Percentiles rank a stretch among this genome's conserved stretches.
Conservation (phyloP, 2,113 vertebrate species). For the Pipa parva region DNA sequence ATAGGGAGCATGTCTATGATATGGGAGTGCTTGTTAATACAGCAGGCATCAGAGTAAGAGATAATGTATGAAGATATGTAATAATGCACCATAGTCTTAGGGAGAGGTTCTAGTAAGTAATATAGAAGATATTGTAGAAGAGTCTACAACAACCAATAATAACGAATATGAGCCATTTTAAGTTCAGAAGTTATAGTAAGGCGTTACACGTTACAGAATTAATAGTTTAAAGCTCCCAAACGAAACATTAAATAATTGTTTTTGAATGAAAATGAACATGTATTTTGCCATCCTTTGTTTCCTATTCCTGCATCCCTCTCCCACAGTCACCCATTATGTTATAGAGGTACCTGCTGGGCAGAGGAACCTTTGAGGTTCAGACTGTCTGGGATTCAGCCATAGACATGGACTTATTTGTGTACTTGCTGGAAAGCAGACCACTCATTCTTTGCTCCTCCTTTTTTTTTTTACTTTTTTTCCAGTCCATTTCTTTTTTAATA, state of each 20-base stretch:
- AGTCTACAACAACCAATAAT: too few species aligned
- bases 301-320: slow-evolving; percentile 22
- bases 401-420: slow-evolving; percentile 19
- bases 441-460: too few species aligned
- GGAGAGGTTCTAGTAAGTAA: too few species aligned
- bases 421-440: slow-evolving; percentile 7
- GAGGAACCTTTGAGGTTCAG: slow-evolving; percentile 32
- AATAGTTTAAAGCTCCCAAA: neutral
- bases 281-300: slow-evolving; percentile 28
- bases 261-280: neutral
- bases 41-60: too few species aligned
- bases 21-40: too few species aligned
- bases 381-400: slow-evolving; percentile 41
- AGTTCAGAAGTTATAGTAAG: neutral
- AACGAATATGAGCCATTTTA: neutral
- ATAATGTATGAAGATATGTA: too few species aligned
- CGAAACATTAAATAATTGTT: neutral
- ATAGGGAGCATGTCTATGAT: too few species aligned
- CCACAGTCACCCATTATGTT: slow-evolving; percentile 30
- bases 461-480: too few species aligned
- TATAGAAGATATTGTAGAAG: too few species aligned
- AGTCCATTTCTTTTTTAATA: too few species aligned
- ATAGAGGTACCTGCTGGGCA: slow-evolving; percentile 39
- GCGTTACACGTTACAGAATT: too few species aligned
- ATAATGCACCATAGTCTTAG: too few species aligned